Base-by-base conservation (phyloP, 2,888 invertebrate genomes). In the Labia minor region DNA sequence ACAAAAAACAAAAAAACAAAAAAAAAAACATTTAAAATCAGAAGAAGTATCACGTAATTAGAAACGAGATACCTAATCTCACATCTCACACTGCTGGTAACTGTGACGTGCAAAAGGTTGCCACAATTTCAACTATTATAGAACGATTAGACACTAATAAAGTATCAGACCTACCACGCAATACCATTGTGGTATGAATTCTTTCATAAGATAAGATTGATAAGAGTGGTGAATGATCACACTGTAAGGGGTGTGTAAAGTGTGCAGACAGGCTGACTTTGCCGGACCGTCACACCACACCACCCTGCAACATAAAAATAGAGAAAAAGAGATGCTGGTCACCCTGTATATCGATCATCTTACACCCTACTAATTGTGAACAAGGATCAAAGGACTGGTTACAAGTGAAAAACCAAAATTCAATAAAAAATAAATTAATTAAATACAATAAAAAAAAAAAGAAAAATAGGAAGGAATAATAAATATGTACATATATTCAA, bases 231-330 rank as follows among this genome's bases (percentile, higher is more conserved):
- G 26, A 8, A 6, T 26, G 3, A 26, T 26, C 26, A 26, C 4
- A 6, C 26, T 11, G 49, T 49, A n/a, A 49, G 49, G 49, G 49
- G 49, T 49, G 49, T 49, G 49, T 49, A 49, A 11, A 49, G 49
- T 49, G 49, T 49, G 49, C 49, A 49, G 49, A 14, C 49, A 49
- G 49, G 49, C 49, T 49, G 49, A 49, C 49, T 49, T 49, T 49
- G 49, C 49, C 49, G 49, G 49, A 49, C 49, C 49, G 49, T 49
- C 49, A 49, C 49, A 49, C 49, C 49, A 49, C 49, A 49, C 49
- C 49, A 49, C 49, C 49, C 49, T 49, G 49, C 49, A 49, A 49
- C 49, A 49, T 14, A 49, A 49, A 49, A 49, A 49, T 4, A 49
- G 16, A 49, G 49, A 49, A 49, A 49, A 49, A 49, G 49, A 49